phyloP scores from a whole-genome alignment of 1,140 invertebrate genomes.

The Campodea augens region DNA sequence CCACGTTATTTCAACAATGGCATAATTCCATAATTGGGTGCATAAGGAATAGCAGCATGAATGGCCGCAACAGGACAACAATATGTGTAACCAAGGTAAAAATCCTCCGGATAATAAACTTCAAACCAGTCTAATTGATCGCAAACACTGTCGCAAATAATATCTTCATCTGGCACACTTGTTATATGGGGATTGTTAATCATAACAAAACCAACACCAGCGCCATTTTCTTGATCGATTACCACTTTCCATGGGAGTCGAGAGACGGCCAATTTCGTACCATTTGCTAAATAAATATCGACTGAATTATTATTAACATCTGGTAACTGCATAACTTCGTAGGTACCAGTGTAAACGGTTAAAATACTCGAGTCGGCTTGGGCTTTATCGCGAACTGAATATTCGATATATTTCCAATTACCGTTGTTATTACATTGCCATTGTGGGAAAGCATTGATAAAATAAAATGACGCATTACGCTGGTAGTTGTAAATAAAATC shows the following conservation, averaged over 20 bases:
- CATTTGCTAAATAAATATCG: slow-evolving; percentile 20
- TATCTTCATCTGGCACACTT: slow-evolving; percentile 7
- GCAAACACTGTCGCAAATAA: slow-evolving; percentile 12
- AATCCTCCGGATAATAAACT: not conserved
- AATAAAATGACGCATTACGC: slow-evolving; percentile 31
- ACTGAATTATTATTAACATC: slow-evolving; percentile 9
- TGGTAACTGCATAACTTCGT: not conserved
- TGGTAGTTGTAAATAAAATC: slow-evolving; percentile 16
- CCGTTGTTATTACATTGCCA: slow-evolving; percentile 31
- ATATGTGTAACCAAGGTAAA: slow-evolving; percentile 11
- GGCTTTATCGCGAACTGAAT: slow-evolving; percentile 19
- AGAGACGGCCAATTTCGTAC: slow-evolving; percentile 15
- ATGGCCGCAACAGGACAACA: slow-evolving; percentile 8
- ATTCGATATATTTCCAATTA: slow-evolving; percentile 30
- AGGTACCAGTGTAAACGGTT: slow-evolving; percentile 6
- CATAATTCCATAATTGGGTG: slow-evolving; percentile 5
- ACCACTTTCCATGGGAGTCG: slow-evolving; percentile 25
- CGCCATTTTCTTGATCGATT: slow-evolving; percentile 16
- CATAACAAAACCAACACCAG: slow-evolving; percentile 26
- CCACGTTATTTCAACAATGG: not conserved
- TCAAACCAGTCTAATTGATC: slow-evolving; percentile 13
- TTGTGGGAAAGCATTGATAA: slow-evolving; percentile 31
- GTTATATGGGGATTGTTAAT: slow-evolving; percentile 26
- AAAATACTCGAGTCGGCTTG: slow-evolving; percentile 13
- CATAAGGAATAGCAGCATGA: slow-evolving; percentile 6